These are phyloP conservation scores for Shargacucullia verbasci DNA, from an alignment of 2,888 invertebrate species.

Conservation along the genomic window DNA sequence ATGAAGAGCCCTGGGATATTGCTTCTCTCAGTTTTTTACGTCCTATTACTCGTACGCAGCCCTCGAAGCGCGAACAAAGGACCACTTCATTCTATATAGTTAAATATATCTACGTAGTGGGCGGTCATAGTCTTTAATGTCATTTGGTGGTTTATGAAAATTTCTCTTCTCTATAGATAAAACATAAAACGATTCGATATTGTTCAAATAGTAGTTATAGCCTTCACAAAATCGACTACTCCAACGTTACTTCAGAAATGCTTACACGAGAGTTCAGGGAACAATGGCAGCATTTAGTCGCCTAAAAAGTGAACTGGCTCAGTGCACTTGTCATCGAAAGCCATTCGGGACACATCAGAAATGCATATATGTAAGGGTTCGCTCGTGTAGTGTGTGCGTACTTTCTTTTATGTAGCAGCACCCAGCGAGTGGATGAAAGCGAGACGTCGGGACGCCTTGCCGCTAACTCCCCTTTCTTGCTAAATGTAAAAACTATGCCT, in stretches of 20 bases:
- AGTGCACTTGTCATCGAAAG: slow-evolving; percentile 86
- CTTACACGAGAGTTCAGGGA: slow-evolving; percentile 69
- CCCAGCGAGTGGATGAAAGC: slow-evolving; percentile 85
- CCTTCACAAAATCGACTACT: slow-evolving; percentile 35
- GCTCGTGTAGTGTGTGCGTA: slow-evolving; percentile 63
- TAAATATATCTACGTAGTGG: slow-evolving; percentile 57
- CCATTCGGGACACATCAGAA: slow-evolving; percentile 82
- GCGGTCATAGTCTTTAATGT: slow-evolving; percentile 60
- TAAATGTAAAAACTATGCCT: slow-evolving; percentile 82
- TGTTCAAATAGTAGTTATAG: slow-evolving; percentile 34
- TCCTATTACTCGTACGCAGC: slow-evolving; percentile 71
- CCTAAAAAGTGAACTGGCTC: slow-evolving; percentile 83
- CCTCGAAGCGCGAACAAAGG: slow-evolving; percentile 72
- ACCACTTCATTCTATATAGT: slow-evolving; percentile 71
- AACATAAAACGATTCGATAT: slow-evolving; percentile 30
- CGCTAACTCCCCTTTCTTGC: slow-evolving; percentile 80
- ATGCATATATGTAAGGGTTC: slow-evolving; percentile 75
- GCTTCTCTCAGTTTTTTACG: slow-evolving; percentile 72
- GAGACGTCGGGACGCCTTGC: slow-evolving; percentile 78
- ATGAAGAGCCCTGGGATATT: slow-evolving; percentile 71
- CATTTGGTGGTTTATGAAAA: slow-evolving; percentile 66
- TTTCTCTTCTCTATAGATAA: slow-evolving; percentile 38
- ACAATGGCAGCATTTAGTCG: slow-evolving; percentile 85
- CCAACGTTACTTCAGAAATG: slow-evolving; percentile 64
- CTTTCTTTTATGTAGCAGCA: slow-evolving; percentile 81